Evolutionary conservation across 2,113 vertebrate genomes (phyloP).

Genomic region (Thalassarche chlororhynchos): DNA sequence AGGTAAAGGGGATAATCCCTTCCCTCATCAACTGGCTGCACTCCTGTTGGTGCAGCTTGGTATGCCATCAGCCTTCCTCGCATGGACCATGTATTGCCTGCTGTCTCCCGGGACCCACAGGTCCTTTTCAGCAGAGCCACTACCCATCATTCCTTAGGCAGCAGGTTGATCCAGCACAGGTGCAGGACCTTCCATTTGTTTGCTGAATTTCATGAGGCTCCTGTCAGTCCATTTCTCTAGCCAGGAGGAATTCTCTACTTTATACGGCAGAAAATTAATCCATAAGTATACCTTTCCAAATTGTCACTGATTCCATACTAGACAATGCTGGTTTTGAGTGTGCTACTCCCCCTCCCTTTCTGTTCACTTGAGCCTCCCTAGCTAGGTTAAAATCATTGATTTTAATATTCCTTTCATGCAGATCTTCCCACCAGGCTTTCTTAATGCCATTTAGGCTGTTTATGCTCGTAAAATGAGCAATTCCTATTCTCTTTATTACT

Average conservation of each 20-base stretch:
- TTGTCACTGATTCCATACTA: not conserved
- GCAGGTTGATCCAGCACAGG: not conserved
- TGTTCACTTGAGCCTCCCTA: not conserved
- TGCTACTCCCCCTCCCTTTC: not conserved
- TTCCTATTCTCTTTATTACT: constrained; percentile 23
- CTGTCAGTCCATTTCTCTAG: not conserved
- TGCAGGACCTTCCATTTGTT: not conserved
- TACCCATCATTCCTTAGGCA: not conserved
- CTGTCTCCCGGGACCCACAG: not conserved
- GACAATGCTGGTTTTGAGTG: not conserved
- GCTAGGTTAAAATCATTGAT: not conserved
- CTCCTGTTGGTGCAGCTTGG: not conserved
- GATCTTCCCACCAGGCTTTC: constrained; percentile 5
- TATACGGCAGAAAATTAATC: not conserved
- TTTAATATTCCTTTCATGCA: constrained; percentile 42
- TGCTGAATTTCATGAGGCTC: not conserved
- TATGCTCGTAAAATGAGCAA: constrained; percentile 20
- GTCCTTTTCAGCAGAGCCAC: not conserved
- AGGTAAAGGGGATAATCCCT: not conserved
- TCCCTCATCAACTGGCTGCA: not conserved
- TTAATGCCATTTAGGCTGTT: constrained; percentile 28
- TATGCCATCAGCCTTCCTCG: not conserved
- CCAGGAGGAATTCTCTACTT: not conserved
- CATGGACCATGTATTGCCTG: rapidly evolving
- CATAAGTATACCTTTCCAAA: not conserved